These are phyloP conservation scores for Ladona fulva DNA, from an alignment of 1,140 invertebrate species.

Conservation along the genomic window DNA sequence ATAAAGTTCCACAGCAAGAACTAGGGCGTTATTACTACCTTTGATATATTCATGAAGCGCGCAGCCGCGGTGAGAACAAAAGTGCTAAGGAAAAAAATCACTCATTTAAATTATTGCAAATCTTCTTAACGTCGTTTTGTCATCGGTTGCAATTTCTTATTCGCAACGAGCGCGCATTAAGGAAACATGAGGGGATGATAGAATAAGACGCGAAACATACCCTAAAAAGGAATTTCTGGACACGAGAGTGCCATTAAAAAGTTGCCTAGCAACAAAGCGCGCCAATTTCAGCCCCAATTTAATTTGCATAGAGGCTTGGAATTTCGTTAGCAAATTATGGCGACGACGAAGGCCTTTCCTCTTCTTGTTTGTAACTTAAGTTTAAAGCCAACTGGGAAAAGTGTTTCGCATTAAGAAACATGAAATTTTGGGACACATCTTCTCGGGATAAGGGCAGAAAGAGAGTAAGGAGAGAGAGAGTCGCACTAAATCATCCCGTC, in stretches of 20 bases:
- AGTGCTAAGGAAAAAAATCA: too few species aligned
- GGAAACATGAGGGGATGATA: too few species aligned
- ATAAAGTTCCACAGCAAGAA: too few species aligned
- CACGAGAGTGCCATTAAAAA: not conserved
- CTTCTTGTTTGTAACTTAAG: not conserved
- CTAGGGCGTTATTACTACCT: too few species aligned
- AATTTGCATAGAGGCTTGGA: not conserved
- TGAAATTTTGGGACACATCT: not conserved
- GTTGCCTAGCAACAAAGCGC: not conserved
- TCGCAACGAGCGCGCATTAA: too few species aligned
- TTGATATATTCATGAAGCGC: too few species aligned
- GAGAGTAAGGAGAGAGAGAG: not conserved
- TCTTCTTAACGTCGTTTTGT: too few species aligned
- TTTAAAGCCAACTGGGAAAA: not conserved
- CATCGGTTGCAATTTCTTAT: too few species aligned
- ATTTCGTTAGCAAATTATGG: not conserved
- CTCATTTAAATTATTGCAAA: too few species aligned
- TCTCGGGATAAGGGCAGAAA: not conserved
- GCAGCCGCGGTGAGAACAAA: too few species aligned
- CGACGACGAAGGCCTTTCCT: not conserved
- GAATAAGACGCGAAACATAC: not conserved
- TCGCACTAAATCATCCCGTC: not conserved
- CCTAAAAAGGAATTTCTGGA: not conserved
- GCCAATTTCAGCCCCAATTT: not conserved
- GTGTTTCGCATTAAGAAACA: not conserved